A percentile compares a stretch with the other conserved stretches of the same genome.
phyloP scores from a whole-genome alignment of 2,888 invertebrate species.

The Dynastes maya region DNA sequence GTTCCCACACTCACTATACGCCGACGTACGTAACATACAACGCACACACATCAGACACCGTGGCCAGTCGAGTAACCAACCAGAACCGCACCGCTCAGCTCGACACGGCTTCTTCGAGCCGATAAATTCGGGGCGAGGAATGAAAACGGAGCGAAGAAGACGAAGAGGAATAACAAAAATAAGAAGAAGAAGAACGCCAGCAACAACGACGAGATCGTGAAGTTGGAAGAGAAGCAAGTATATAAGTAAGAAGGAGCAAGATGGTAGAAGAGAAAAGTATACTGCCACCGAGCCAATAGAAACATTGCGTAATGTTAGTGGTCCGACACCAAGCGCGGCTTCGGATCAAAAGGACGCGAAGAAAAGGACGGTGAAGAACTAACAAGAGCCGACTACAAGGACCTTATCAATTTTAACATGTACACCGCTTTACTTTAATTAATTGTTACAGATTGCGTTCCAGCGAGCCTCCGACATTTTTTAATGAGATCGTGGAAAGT shows the following conservation, averaged over 20 bases:
- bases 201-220: conserved; percentile 22
- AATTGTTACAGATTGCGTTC: conserved; percentile 45
- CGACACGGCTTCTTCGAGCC: conserved; percentile 30
- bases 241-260: neutral
- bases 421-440: conserved; percentile 43
- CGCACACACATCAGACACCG: conserved; percentile 17
- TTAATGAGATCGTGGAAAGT: conserved; percentile 42
- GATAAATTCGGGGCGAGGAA: conserved; percentile 45
- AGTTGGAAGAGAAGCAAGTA: neutral
- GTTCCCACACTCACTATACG: conserved; percentile 65
- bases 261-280: conserved; percentile 4
- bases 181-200: conserved; percentile 1
- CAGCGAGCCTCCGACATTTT: conserved; percentile 20
- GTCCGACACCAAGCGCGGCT: conserved; percentile 43
- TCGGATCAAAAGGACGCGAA: conserved; percentile 41
- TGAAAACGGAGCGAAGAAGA: conserved; percentile 30
- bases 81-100: conserved; percentile 17
- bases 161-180: conserved; percentile 19
- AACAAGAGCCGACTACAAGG: conserved; percentile 44
- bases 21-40: neutral
- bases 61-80: conserved; percentile 30
- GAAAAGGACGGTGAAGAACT: conserved; percentile 29
- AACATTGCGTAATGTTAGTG: conserved; percentile 45
- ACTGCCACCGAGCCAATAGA: conserved; percentile 43
- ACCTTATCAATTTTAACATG: conserved; percentile 45